Conservation (phyloP, 2,113 vertebrate genomes). For the Sorex araneus region DNA sequence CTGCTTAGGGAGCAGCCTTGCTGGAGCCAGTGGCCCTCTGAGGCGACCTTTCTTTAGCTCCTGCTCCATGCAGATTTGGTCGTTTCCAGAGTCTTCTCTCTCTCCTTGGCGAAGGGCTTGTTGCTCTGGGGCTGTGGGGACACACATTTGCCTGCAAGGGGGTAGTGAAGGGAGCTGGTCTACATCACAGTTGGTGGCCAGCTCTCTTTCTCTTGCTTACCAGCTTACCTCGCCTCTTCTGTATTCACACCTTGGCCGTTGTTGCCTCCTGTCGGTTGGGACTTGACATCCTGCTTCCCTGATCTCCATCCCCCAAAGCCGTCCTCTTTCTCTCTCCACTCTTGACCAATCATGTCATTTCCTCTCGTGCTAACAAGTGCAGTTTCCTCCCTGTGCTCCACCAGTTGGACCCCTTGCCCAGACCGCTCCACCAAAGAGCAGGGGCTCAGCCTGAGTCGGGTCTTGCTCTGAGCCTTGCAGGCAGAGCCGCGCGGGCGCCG, state of each 20-base stretch:
- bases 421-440: not conserved
- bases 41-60: not conserved
- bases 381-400: not conserved
- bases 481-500: too few relatives aligned
- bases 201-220: not conserved
- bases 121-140: rapidly evolving
- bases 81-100: not conserved
- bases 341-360: not conserved
- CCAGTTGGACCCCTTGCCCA: not conserved
- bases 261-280: not conserved
- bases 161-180: too few relatives aligned
- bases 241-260: not conserved
- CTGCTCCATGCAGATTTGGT: not conserved
- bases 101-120: not conserved
- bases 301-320: not conserved
- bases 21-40: not conserved
- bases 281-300: not conserved
- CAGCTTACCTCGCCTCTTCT: not conserved
- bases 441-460: not conserved
- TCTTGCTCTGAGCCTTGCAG: too few relatives aligned
- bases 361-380: not conserved
- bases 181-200: not conserved
- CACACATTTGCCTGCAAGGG: too few relatives aligned
- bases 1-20: not conserved
- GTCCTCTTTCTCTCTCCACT: not conserved